phyloP scores from a whole-genome alignment of 2,113 vertebrate genomes.

The Mellivora capensis region DNA sequence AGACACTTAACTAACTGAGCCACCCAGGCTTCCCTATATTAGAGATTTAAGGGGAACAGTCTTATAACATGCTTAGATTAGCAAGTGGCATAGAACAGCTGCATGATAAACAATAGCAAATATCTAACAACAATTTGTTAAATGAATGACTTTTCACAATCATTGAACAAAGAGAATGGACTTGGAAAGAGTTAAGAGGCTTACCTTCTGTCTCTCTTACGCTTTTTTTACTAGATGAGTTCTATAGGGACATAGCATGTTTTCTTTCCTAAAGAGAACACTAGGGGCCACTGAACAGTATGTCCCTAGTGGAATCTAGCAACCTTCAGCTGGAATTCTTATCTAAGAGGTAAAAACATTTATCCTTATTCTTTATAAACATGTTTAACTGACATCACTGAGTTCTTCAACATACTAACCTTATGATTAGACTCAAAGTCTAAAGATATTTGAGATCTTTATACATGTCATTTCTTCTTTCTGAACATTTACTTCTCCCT shows the following conservation, averaged over 20 bases:
- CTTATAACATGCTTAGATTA: neutral
- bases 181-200: neutral
- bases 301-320: neutral
- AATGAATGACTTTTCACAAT: neutral
- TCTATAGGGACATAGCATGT: neutral
- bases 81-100: neutral
- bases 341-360: neutral
- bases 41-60: neutral
- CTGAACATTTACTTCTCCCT: neutral
- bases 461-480: neutral
- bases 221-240: neutral
- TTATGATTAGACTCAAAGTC: neutral
- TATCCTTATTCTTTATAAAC: neutral
- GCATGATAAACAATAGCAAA: neutral
- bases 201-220: neutral
- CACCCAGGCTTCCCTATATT: neutral
- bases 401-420: neutral
- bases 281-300: neutral
- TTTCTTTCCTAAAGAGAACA: neutral
- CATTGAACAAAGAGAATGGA: neutral
- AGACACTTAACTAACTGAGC: neutral
- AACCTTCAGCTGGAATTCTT: neutral
- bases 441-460: neutral
- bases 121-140: neutral
- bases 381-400: neutral